These are phyloP conservation scores for Argopecten irradians DNA, from an alignment of 1,140 invertebrate species.

Conservation along the genomic window DNA sequence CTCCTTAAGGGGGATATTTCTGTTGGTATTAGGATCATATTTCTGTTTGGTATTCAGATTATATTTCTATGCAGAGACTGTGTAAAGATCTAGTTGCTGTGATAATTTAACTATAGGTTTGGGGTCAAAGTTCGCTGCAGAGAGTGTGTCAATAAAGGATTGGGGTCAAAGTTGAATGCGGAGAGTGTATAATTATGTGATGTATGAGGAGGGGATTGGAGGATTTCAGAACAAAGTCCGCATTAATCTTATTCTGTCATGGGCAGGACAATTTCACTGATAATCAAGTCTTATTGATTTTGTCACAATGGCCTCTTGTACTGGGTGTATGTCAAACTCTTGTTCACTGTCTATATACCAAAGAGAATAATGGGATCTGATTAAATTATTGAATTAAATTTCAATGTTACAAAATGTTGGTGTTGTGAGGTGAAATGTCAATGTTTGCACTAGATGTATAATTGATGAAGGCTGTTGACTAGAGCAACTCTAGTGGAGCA, in stretches of 20 bases:
- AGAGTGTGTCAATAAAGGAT: background rate
- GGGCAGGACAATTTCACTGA: constrained; percentile 13
- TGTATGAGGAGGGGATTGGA: background rate
- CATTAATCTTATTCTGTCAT: background rate
- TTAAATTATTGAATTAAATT: constrained; percentile 15
- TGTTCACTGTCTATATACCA: background rate
- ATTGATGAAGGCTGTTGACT: background rate
- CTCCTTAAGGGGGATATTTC: too few relatives aligned
- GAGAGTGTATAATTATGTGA: constrained; percentile 18
- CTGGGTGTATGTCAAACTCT: background rate
- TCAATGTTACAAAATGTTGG: background rate
- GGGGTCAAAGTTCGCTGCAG: background rate
- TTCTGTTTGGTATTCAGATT: too few relatives aligned
- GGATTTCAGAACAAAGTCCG: background rate
- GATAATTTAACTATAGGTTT: background rate
- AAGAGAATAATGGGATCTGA: background rate
- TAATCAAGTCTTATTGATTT: background rate
- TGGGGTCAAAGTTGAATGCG: background rate
- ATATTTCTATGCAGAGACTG: background rate
- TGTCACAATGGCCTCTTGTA: background rate
- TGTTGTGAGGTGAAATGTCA: background rate
- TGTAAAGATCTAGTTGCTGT: background rate
- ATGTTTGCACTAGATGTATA: constrained; percentile 8
- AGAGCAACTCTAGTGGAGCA: background rate
- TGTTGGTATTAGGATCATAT: too few relatives aligned